Evolutionary conservation across 2,113 vertebrate genomes (phyloP), one percentile per base, ranked within the genome.

Genomic region (Fulica atra): DNA sequence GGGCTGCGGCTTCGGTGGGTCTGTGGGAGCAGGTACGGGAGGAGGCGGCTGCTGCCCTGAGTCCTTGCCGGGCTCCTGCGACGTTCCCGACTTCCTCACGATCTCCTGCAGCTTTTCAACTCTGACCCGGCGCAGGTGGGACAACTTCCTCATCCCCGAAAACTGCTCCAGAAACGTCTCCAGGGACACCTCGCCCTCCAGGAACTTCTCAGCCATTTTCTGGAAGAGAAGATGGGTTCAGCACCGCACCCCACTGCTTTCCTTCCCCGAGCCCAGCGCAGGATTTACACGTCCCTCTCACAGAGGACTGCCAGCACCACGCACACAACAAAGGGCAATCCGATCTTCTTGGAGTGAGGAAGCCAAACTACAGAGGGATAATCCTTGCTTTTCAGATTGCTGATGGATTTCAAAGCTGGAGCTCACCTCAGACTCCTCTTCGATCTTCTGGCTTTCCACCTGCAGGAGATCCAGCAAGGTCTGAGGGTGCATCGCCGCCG

Each of bases 101-200:
- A 98, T 89, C 33, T 99, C 99, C 95, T 99, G 99, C n/a, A 99
- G 98, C 92, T 99, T 99, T 77, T 99, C 99, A 9, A 99, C 98
- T 5, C 98, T 97, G 7, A 99, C 99, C 3, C 99, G 98, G 79
- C 99, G 98, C 84, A 98, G 97, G 92, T 99, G 99, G 53, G 99
- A 98, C 20, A 99, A 89, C 16, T 92, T 98, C 89, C 99, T 98
- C 96, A 98, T 98, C 16, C 97, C 86, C 0, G 98, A 96, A 84
- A 99, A 99, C 61, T 96, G 97, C 78, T 99, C 99, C 0, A 99
- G 98, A 81, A 99, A 99, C 0, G 97, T 98, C 65, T 99, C 99
- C 97, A 99, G 71, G 3, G 98, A 87, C 86, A 99, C 97, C 28
- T 98, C 98, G 0, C 99, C 99, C 65, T 98, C 99, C 95, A 99